Evolutionary conservation across 2,113 vertebrate genomes (phyloP), one percentile per base, ranked within the genome.

Genomic region (Chlorodrepanis virens): DNA sequence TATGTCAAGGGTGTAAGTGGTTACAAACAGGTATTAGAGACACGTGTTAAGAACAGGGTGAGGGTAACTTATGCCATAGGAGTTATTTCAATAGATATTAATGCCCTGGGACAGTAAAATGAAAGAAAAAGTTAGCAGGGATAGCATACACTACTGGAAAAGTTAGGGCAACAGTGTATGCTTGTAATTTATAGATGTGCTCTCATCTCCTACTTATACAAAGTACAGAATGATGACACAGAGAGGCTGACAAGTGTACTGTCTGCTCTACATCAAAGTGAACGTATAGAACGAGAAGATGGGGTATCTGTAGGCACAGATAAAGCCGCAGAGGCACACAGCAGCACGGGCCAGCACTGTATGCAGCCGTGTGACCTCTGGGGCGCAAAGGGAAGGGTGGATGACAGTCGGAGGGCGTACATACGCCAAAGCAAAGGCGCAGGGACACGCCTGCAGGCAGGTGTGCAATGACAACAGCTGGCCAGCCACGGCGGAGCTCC

Each of bases 211-310:
- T 53, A 18, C 23, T 59, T 18, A 8, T 27, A 39, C 14, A 6
- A 40, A 65, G 18, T 6, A 60, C 0, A 69, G 12, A 52, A 74
- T 0, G 25, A 47, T 4, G 28, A 39, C 39, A 67, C 15, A 37
- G 56, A 78, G 18, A 78, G 42, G 57, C 42, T n/a, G 75, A 40
- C 61, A 40, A 75, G 42, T 28, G 40, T 3, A 9, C 40, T 7
- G 24, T 2, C 44, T 27, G 69, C 40, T 33, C 27, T 12, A 6
- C 14, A 9, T 14, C 45, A 20, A 33, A 20, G 29, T 1, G 28
- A 49, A 7, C 0, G 0, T 1, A 60, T 0, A 19, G 44, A 39
- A 67, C 0, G 11, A 54, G 47, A 39, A 64, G 25, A 25, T 0
- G 35, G 31, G 31, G 2, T 11, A 33, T 3, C 5, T 7, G 23